These are phyloP conservation scores for Cataglyphis hispanica DNA, from an alignment of 1,140 invertebrate genomes.

Conservation along the genomic window DNA sequence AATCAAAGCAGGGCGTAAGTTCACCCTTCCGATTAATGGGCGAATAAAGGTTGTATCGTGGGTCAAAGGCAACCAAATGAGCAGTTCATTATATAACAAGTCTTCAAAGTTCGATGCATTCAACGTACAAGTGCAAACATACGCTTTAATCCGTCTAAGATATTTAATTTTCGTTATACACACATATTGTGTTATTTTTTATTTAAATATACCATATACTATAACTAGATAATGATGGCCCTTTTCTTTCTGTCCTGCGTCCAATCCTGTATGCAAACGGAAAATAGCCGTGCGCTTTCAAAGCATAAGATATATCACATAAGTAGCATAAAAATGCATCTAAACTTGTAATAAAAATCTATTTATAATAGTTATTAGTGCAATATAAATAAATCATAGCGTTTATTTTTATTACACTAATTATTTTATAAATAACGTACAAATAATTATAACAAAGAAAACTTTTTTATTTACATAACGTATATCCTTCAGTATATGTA, in stretches of 20 bases:
- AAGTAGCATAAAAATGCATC: neutral
- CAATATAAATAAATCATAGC: conserved; percentile 5
- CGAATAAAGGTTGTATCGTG: conserved; percentile 48
- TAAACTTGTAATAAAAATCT: neutral
- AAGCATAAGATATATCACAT: neutral
- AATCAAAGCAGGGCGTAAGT: neutral
- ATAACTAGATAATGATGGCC: neutral
- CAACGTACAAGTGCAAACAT: conserved; percentile 29
- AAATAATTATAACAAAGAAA: neutral
- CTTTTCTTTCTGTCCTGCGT: no score
- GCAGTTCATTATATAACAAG: conserved; percentile 55
- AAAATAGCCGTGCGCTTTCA: neutral
- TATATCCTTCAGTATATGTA: neutral
- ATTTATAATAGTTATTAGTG: neutral
- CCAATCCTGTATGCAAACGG: conserved; percentile 4
- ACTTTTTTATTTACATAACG: neutral
- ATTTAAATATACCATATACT: neutral
- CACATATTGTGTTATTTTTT: no score
- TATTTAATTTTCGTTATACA: conserved; percentile 55
- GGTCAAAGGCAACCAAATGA: conserved; percentile 71
- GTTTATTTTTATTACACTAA: neutral
- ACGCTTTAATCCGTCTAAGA: neutral
- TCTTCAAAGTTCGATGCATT: conserved; percentile 46
- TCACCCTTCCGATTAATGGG: conserved; percentile 42
- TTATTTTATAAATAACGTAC: neutral